phyloP scores from a whole-genome alignment of 2,888 invertebrate genomes.

The Cyclophora albipunctata region DNA sequence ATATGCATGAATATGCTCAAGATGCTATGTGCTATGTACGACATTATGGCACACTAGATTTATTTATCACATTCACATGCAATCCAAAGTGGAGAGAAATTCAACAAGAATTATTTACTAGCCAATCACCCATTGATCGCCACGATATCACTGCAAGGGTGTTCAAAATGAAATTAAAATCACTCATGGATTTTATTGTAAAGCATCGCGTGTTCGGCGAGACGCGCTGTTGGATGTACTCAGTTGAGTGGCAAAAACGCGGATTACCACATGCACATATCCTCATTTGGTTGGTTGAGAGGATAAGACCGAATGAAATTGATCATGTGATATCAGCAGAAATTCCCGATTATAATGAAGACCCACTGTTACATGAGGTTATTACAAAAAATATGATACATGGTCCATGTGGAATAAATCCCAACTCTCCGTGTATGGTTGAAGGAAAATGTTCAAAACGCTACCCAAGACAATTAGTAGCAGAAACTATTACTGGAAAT shows the following conservation, averaged over 20 bases:
- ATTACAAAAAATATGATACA: constrained; percentile 19
- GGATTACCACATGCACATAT: constrained; percentile 13
- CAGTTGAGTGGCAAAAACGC: constrained; percentile 12
- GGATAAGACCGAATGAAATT: constrained; percentile 18
- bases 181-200: constrained; percentile 14
- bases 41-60: constrained; percentile 26
- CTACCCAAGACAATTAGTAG: background rate
- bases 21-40: constrained; percentile 31
- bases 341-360: constrained; percentile 14
- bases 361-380: constrained; percentile 14
- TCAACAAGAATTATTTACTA: background rate
- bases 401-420: constrained; percentile 12
- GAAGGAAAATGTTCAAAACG: constrained; percentile 6
- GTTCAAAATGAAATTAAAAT: constrained; percentile 16
- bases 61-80: constrained; percentile 17
- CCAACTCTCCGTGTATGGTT: constrained; percentile 7
- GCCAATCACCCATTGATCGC: constrained; percentile 11
- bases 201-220: constrained; percentile 12
- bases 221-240: constrained; percentile 8
- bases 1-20: constrained; percentile 25
- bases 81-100: constrained; percentile 4
- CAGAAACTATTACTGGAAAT: constrained; percentile 3
- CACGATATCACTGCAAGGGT: constrained; percentile 17
- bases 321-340: constrained; percentile 19
- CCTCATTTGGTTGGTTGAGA: constrained; percentile 17